A percentile compares a stretch with the other conserved stretches of the same genome.
phyloP scores from a whole-genome alignment of 2,888 invertebrate genomes.

The Macaria liturata region DNA sequence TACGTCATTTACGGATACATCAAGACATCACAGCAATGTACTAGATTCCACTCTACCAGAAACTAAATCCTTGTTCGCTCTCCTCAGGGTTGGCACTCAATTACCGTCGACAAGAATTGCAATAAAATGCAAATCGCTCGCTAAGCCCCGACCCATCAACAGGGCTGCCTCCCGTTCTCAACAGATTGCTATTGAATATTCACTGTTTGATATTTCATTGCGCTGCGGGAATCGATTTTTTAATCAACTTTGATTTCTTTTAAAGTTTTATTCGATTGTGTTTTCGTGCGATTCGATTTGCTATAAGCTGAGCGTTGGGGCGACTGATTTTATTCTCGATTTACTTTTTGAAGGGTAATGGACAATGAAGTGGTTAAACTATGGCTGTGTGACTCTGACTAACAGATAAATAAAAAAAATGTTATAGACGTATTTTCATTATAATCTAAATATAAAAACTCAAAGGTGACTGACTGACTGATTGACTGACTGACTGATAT shows the following conservation, averaged over 20 bases:
- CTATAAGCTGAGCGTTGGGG: too few species aligned
- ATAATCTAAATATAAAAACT: too few species aligned
- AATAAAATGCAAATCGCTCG: conserved; percentile 32
- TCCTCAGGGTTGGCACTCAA: conserved; percentile 26
- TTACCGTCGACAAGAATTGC: conserved; percentile 31
- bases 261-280: too few species aligned
- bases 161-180: conserved; percentile 9
- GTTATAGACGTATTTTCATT: too few species aligned
- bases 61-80: neutral
- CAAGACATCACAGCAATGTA: neutral
- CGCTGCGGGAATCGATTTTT: conserved; percentile 2
- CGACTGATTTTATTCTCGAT: too few species aligned
- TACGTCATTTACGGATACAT: neutral
- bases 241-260: neutral
- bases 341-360: too few species aligned
- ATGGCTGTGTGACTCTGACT: too few species aligned
- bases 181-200: conserved; percentile 28
- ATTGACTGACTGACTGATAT: too few species aligned
- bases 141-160: conserved; percentile 7
- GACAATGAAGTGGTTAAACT: too few species aligned
- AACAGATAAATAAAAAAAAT: too few species aligned
- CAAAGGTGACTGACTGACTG: too few species aligned
- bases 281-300: too few species aligned
- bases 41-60: neutral
- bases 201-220: conserved; percentile 18